phyloP scores from a whole-genome alignment of 2,113 vertebrate species.

The Arothron firmamentum region DNA sequence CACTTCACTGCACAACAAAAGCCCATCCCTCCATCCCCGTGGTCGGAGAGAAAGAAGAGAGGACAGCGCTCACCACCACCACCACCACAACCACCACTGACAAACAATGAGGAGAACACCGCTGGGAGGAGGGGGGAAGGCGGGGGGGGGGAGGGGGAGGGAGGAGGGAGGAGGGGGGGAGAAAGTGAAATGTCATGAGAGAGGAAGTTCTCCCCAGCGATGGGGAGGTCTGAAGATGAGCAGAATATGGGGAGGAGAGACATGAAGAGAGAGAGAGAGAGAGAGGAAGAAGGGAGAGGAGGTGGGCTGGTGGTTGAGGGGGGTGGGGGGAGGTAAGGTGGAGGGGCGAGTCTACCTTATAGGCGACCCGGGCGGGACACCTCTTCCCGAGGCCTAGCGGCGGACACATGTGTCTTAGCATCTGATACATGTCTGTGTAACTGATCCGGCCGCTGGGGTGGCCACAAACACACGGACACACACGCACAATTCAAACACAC shows the following conservation, averaged over 20 bases:
- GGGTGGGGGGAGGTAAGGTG: slow-evolving; percentile 70
- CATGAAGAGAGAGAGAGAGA: slow-evolving; percentile 3
- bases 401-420: slow-evolving; percentile 97
- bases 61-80: slow-evolving; percentile 72
- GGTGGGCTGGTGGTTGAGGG: no score
- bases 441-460: slow-evolving; percentile 92
- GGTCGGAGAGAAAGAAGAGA: slow-evolving; percentile 62
- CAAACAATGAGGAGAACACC: slow-evolving; percentile 71
- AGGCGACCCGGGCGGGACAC: slow-evolving; percentile 94
- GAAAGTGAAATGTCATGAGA: slow-evolving; percentile 19
- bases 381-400: slow-evolving; percentile 96
- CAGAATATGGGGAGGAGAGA: background rate
- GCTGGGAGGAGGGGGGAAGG: slow-evolving; percentile 44
- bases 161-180: slow-evolving; percentile 6
- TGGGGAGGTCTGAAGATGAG: slow-evolving; percentile 37
- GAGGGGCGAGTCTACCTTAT: slow-evolving; percentile 76
- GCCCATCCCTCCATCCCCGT: slow-evolving; percentile 67
- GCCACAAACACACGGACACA: slow-evolving; percentile 54
- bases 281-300: background rate
- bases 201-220: slow-evolving; percentile 48
- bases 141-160: slow-evolving; percentile 14
- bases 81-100: slow-evolving; percentile 73
- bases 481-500: slow-evolving; percentile 25
- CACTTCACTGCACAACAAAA: slow-evolving; percentile 68
- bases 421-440: slow-evolving; percentile 98